Base-by-base conservation (phyloP, 2,888 invertebrate species). In the Scaptomyza caliginosa region DNA sequence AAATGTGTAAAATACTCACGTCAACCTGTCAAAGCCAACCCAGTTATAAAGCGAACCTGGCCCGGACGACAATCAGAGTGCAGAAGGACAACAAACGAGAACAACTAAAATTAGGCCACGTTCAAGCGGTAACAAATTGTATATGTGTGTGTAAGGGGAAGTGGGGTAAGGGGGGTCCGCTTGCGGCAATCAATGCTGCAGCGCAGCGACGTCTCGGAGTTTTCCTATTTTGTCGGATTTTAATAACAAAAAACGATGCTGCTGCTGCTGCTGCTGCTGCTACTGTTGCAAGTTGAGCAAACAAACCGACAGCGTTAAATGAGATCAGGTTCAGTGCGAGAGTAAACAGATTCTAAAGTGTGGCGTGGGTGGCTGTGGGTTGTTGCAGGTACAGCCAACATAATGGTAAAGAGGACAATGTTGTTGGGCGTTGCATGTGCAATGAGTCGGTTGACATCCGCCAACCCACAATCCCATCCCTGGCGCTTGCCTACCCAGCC, bases 291-390 rank as follows among this genome's bases (percentile, higher is more conserved):
- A 63, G 63, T 78, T 74, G 60, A 49, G 62, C 70, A 79, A 86
- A 77, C 74, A 83, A 60, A 73, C 60, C 54, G 62, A 68, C 66
- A 67, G 66, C 72, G 55, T 75, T 65, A 86, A 82, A 86, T 86
- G 77, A 77, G 86, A 74, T 86, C 82, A 83, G 84, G 70, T 67
- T 74, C 71, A 62, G 68, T 38, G 54, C 40, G 50, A 52, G 45
- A 38, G 51, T 39, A 64, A 69, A 59, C 46, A 73, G 26, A 32
- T 17, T 2, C 6, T 34, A 11, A 17, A 6, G 26, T 23, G n/a
- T 2, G 36, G 21, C 21, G 1, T 17, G 10, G 13, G 39, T 1
- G 24, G 2, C 24, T 24, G 13, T n/a, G 40, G 6, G 16, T 21
- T 3, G 19, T n/a, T n/a, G 24, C 30, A 5, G 30, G 34, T 11